These are phyloP conservation scores for Corbicula japonica DNA, from an alignment of 2,888 invertebrate species.

Conservation along the genomic window DNA sequence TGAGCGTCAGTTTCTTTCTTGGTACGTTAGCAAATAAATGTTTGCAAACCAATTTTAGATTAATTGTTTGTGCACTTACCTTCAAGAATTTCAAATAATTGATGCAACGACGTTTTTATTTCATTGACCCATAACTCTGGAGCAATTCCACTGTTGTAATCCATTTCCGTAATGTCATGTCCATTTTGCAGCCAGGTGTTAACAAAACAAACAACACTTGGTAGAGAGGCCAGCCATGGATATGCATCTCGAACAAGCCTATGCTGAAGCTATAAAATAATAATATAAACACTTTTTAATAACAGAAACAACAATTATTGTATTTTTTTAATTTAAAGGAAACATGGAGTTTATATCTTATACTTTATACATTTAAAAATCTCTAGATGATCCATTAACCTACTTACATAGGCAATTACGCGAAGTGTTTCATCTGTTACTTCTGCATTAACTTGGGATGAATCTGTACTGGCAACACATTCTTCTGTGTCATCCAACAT, in stretches of 20 bases:
- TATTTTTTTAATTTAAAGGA: background rate
- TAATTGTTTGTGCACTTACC: conserved; percentile 44
- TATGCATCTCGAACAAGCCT: conserved; percentile 42
- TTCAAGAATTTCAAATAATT: conserved; percentile 49
- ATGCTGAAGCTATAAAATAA: conserved; percentile 41
- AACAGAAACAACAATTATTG: background rate
- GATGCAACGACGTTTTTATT: conserved; percentile 58
- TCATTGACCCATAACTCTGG: conserved; percentile 66
- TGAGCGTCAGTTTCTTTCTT: too few relatives aligned
- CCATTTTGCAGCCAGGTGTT: conserved; percentile 58
- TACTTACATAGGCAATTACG: too few relatives aligned
- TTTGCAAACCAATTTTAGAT: too few relatives aligned
- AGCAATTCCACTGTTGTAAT: conserved; percentile 65
- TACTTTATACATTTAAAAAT: too few relatives aligned
- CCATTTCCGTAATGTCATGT: conserved; percentile 53
- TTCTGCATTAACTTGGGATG: too few relatives aligned
- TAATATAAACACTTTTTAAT: background rate
- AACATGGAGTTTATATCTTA: too few relatives aligned
- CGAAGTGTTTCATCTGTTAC: too few relatives aligned
- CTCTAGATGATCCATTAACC: too few relatives aligned
- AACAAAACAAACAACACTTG: conserved; percentile 70
- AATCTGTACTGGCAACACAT: too few relatives aligned
- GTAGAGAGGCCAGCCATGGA: conserved; percentile 59
- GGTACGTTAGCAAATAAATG: too few relatives aligned
- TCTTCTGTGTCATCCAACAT: too few relatives aligned